phyloP scores from a whole-genome alignment of 1,140 invertebrate genomes.

The Drosophila ogumai region DNA sequence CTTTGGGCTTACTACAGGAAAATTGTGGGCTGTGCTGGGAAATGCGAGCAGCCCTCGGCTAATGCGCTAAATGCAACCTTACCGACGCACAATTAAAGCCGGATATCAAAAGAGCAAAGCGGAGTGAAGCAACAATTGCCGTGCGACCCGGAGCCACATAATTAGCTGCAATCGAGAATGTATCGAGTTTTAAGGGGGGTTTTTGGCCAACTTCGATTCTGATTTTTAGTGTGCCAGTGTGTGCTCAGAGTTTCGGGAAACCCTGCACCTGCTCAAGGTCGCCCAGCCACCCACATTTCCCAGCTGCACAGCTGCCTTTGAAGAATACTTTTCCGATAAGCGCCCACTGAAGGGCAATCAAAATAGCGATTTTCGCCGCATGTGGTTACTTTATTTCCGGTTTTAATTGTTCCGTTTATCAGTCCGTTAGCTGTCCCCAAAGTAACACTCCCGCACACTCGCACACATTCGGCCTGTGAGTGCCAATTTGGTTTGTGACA shows the following conservation, averaged over 20 bases:
- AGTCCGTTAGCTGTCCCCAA: constrained; percentile 62
- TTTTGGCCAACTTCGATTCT: constrained; percentile 12
- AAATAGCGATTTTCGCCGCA: constrained; percentile 37
- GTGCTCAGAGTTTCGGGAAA: constrained; percentile 8
- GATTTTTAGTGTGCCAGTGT: constrained; percentile 1
- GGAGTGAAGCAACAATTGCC: constrained; percentile 35
- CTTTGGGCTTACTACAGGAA: constrained; percentile 1
- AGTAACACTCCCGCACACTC: constrained; percentile 36
- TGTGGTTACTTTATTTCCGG: constrained; percentile 44
- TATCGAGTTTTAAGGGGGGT: constrained; percentile 9
- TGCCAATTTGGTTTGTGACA: constrained; percentile 77
- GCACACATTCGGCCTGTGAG: constrained; percentile 25
- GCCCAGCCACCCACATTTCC: constrained; percentile 20
- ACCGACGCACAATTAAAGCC: constrained; percentile 56
- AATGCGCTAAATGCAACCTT: constrained; percentile 51
- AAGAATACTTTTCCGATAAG: constrained; percentile 38
- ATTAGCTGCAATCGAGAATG: constrained; percentile 27
- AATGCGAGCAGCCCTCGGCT: constrained; percentile 7
- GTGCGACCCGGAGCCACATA: constrained; percentile 25
- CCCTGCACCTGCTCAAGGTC: constrained; percentile 67
- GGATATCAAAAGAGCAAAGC: constrained; percentile 39
- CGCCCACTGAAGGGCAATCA: constrained; percentile 36
- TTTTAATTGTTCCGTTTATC: constrained; percentile 74
- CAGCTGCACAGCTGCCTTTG: constrained; percentile 8
- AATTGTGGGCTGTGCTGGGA: constrained; percentile 8